Evolutionary conservation across 2,113 vertebrate genomes (phyloP).

Genomic region (crab-eating macaque (Macaca fascicularis)): DNA sequence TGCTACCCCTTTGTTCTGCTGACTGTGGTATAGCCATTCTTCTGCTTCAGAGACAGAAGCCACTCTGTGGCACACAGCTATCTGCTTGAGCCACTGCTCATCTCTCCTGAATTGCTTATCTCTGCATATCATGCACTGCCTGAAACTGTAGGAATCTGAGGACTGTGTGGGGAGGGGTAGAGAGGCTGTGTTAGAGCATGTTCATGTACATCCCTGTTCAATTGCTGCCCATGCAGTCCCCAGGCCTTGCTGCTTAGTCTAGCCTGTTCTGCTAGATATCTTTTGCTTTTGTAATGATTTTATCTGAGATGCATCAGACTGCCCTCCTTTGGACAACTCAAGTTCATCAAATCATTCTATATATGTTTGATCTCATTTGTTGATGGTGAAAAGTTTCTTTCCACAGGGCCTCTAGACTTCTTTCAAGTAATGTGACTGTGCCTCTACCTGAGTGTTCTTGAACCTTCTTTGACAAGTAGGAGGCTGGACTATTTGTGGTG

Average conservation of each 20-base stretch:
- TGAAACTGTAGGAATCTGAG: too few relatives aligned
- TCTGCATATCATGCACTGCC: too few relatives aligned
- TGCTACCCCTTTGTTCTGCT: background rate
- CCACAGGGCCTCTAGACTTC: background rate
- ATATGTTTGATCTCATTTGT: background rate
- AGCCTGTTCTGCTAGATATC: background rate
- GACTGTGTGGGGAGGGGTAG: too few relatives aligned
- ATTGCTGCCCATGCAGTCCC: background rate
- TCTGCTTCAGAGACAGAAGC: background rate
- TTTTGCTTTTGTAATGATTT: background rate
- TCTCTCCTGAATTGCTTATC: background rate
- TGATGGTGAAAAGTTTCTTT: background rate
- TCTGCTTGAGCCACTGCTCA: background rate
- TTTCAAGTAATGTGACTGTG: background rate
- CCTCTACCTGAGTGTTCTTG: background rate
- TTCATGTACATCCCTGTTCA: background rate
- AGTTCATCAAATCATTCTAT: background rate
- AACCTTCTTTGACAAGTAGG: background rate
- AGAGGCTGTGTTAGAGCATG: background rate
- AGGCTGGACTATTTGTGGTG: background rate
- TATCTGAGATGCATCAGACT: background rate
- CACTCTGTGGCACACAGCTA: background rate
- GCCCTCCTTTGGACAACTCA: background rate
- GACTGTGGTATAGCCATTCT: background rate
- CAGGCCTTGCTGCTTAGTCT: background rate